These are phyloP conservation scores for Cryptocephalus primarius DNA, from an alignment of 2,888 invertebrate species.

Conservation along the genomic window DNA sequence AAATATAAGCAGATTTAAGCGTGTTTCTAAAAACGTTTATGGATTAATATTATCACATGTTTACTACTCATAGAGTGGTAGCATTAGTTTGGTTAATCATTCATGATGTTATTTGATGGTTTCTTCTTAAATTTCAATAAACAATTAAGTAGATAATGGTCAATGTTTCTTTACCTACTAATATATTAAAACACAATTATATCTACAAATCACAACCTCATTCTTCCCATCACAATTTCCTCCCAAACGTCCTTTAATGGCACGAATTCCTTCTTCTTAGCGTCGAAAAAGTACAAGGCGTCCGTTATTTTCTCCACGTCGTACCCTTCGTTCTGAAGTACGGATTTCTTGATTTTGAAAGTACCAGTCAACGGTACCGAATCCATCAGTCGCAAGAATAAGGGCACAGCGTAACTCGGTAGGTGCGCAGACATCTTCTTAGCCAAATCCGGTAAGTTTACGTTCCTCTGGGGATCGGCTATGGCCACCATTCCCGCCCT, in stretches of 20 bases:
- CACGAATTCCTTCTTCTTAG: conserved; percentile 24
- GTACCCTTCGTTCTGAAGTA: conserved; percentile 77
- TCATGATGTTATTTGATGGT: too few relatives aligned
- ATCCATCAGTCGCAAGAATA: conserved; percentile 72
- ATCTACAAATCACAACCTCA: conserved; percentile 13
- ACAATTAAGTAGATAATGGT: too few relatives aligned
- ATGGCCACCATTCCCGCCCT: conserved; percentile 91
- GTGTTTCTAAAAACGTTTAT: too few relatives aligned
- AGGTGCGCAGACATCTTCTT: conserved; percentile 58
- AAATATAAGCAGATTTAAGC: too few relatives aligned
- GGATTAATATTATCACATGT: too few relatives aligned
- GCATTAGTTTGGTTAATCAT: too few relatives aligned
- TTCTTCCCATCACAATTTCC: conserved; percentile 25
- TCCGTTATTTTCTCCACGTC: conserved; percentile 59
- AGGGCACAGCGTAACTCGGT: conserved; percentile 78
- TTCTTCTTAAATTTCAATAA: too few relatives aligned
- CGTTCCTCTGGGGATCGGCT: conserved; percentile 52
- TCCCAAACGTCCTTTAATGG: conserved; percentile 25
- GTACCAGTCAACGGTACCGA: conserved; percentile 78
- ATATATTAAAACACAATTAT: background rate
- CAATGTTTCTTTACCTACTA: too few relatives aligned
- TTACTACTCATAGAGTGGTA: too few relatives aligned
- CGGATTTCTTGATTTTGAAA: conserved; percentile 85
- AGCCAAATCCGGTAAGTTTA: conserved; percentile 50
- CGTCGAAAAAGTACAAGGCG: conserved; percentile 53